These are phyloP conservation scores for Notoglanidium macrostoma DNA, from an alignment of 2,797 vertebrate genomes.

Conservation along the genomic window DNA sequence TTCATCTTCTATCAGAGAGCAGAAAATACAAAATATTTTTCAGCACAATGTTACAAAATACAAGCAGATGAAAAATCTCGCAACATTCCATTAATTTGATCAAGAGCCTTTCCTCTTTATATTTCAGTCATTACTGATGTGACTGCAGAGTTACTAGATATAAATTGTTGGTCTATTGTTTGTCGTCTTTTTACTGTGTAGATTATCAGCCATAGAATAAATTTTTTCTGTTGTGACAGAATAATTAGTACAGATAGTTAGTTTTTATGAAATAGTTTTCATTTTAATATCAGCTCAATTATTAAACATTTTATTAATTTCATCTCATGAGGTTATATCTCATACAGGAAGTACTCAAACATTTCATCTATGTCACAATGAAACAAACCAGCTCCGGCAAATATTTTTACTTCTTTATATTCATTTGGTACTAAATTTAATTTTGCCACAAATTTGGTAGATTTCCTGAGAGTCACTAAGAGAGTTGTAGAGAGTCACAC, in stretches of 20 bases:
- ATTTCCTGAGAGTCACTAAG: neutral
- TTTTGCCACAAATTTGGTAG: neutral
- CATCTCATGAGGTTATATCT: neutral
- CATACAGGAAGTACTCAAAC: neutral
- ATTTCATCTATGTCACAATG: neutral
- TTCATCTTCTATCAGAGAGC: neutral
- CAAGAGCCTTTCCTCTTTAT: neutral
- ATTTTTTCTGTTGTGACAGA: neutral
- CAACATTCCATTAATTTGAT: neutral
- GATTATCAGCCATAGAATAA: neutral
- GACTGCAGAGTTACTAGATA: neutral
- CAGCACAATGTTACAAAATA: neutral
- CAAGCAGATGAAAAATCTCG: neutral
- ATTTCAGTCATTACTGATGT: neutral
- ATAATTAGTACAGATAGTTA: neutral
- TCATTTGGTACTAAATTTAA: neutral
- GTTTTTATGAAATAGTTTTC: neutral
- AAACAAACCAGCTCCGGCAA: neutral
- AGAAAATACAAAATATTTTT: neutral
- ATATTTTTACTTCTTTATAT: neutral
- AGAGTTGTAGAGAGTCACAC: neutral
- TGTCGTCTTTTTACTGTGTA: neutral
- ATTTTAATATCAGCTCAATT: neutral
- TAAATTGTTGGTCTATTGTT: too few species aligned
- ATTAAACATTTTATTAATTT: neutral